These are phyloP conservation scores for Sebastiscus tertius DNA, from an alignment of 2,797 vertebrate species.

Conservation along the genomic window DNA sequence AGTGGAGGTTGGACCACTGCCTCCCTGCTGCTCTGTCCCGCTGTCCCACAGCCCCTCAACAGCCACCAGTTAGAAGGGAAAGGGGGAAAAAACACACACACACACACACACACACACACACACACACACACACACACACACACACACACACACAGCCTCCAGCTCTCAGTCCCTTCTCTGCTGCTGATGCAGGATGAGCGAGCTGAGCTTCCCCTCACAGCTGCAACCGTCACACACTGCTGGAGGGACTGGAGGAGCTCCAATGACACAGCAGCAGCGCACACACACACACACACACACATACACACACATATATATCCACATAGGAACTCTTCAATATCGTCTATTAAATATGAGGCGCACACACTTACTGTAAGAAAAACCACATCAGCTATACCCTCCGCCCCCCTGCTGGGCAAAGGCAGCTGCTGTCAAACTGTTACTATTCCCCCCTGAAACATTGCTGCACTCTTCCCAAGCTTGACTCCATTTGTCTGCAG, in stretches of 20 bases:
- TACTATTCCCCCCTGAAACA: constrained; percentile 36
- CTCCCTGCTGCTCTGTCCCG: constrained; percentile 44
- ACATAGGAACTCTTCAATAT: constrained; percentile 25
- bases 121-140: background rate
- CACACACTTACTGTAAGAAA: background rate
- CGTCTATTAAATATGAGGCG: constrained; percentile 12
- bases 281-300: constrained; percentile 23
- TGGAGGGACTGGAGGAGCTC: constrained; percentile 57
- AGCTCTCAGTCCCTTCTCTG: constrained; percentile 33
- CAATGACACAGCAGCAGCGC: constrained; percentile 44
- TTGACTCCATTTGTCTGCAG: constrained; percentile 51
- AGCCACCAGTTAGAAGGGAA: constrained; percentile 46
- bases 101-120: background rate
- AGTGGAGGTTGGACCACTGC: constrained; percentile 61
- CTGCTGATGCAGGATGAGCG: constrained; percentile 44
- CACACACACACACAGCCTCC: constrained; percentile 11
- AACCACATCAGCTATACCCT: constrained; percentile 20
- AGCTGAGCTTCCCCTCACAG: constrained; percentile 59
- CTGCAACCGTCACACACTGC: constrained; percentile 66
- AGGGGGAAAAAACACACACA: background rate
- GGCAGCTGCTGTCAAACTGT: constrained; percentile 53
- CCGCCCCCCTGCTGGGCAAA: constrained; percentile 35
- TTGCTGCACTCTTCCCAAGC: constrained; percentile 24
- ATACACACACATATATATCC: constrained; percentile 23
- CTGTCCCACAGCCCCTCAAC: constrained; percentile 53